Conservation (phyloP, 2,888 invertebrate genomes). For the Bellardia pandia region DNA sequence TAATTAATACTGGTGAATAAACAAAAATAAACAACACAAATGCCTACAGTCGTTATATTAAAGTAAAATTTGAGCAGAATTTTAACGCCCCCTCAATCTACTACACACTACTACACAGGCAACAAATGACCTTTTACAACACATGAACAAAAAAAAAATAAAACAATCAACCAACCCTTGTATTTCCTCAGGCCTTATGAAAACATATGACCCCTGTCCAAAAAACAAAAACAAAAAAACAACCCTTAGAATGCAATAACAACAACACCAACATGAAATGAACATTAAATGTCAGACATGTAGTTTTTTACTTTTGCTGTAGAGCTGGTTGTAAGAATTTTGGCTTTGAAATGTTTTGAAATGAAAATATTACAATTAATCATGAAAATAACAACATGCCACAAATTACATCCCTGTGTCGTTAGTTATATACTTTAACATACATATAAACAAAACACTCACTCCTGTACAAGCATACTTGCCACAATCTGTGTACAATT, state of each 20-base stretch:
- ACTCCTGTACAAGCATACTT: not conserved
- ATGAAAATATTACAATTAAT: slow-evolving; percentile 73
- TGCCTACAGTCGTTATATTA: slow-evolving; percentile 62
- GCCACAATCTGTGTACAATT: slow-evolving; percentile 14
- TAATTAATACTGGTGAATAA: not conserved
- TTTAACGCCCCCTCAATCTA: slow-evolving; percentile 62
- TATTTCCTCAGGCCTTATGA: slow-evolving; percentile 43
- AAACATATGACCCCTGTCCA: slow-evolving; percentile 64
- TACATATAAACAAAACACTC: not conserved
- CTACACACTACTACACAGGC: slow-evolving; percentile 8
- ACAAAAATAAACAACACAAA: slow-evolving; percentile 42
- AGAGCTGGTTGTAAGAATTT: slow-evolving; percentile 1
- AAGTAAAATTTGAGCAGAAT: slow-evolving; percentile 61
- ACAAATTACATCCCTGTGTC: slow-evolving; percentile 71
- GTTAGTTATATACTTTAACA: slow-evolving; percentile 50
- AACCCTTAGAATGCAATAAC: slow-evolving; percentile 20
- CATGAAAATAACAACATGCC: slow-evolving; percentile 75
- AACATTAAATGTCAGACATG: slow-evolving; percentile 54
- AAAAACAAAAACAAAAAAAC: too few species aligned
- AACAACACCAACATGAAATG: slow-evolving; percentile 9
- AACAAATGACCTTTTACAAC: slow-evolving; percentile 52
- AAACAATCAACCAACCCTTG: slow-evolving; percentile 51
- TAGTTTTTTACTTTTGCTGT: slow-evolving; percentile 17
- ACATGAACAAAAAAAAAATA: not conserved
- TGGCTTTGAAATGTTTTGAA: slow-evolving; percentile 60